Conservation (phyloP, 2,113 vertebrate genomes). For the Colistium nudipinnis region DNA sequence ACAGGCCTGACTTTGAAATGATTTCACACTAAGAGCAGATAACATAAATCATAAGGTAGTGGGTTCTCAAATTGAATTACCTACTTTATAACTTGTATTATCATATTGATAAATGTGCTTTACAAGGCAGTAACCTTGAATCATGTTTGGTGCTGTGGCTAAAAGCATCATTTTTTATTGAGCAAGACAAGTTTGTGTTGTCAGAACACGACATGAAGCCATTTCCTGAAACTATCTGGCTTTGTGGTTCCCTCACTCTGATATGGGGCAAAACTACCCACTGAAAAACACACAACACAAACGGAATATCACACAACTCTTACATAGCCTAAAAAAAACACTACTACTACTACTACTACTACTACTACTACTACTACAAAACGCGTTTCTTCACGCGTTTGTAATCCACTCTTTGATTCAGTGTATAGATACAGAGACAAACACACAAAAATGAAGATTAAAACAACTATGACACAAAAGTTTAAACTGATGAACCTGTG, state of each 20-base stretch:
- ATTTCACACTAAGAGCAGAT: too few relatives aligned
- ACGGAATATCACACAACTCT: fast-evolving
- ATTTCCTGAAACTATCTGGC: conserved; percentile 58
- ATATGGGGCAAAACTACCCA: not conserved
- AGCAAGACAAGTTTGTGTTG: conserved; percentile 17
- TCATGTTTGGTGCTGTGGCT: not conserved
- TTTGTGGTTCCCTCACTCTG: conserved; percentile 18
- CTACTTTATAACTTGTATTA: too few relatives aligned
- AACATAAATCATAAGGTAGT: too few relatives aligned
- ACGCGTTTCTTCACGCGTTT: too few relatives aligned
- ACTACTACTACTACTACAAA: too few relatives aligned
- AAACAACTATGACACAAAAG: too few relatives aligned
- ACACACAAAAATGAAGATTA: too few relatives aligned
- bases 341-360: too few relatives aligned
- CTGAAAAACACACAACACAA: not conserved
- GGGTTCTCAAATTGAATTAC: too few relatives aligned
- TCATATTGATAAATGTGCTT: not conserved
- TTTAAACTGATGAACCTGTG: too few relatives aligned
- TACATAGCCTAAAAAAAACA: not conserved
- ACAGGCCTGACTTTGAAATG: not conserved
- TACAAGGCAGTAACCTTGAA: not conserved
- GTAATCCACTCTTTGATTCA: too few relatives aligned
- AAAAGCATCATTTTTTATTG: not conserved
- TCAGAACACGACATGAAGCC: conserved; percentile 38
- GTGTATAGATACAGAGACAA: too few relatives aligned